Conservation (phyloP, 1,140 invertebrate genomes). For the Polypedilum vanderplanki region DNA sequence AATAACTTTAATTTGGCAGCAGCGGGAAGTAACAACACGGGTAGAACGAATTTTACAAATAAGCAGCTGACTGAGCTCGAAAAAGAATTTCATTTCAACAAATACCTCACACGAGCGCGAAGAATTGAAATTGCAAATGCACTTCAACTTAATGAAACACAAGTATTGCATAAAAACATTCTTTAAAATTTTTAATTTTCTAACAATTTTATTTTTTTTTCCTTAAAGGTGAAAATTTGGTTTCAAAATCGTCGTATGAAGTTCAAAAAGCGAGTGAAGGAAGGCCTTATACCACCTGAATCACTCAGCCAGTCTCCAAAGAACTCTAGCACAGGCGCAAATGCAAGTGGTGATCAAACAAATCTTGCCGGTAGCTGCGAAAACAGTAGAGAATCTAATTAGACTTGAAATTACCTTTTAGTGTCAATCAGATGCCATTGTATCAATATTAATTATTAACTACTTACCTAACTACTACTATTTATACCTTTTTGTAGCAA, state of each 20-base stretch:
- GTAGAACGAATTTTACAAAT: conserved; percentile 96
- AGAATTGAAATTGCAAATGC: conserved; percentile 96
- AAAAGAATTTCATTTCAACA: conserved; percentile 99
- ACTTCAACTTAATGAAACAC: conserved; percentile 94
- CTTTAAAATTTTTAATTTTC: not conserved
- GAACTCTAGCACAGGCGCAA: conserved; percentile 33
- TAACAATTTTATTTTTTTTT: conserved; percentile 30
- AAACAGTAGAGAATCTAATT: conserved; percentile 56
- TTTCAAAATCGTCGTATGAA: conserved; percentile 92
- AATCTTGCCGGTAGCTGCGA: conserved; percentile 49
- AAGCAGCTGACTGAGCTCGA: conserved; percentile 98
- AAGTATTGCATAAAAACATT: conserved; percentile 47
- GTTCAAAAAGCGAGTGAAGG: conserved; percentile 89
- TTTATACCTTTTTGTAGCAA: not conserved
- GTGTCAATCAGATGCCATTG: conserved; percentile 4
- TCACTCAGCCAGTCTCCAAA: conserved; percentile 37
- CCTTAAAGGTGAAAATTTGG: conserved; percentile 75
- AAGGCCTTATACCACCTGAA: conserved; percentile 68
- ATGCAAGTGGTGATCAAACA: conserved; percentile 41
- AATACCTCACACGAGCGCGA: conserved; percentile 92
- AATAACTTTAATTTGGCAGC: conserved; percentile 42
- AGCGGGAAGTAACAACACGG: conserved; percentile 61
- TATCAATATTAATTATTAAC: not conserved
- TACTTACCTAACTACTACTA: not conserved
- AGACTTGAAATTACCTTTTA: conserved; percentile 31